Percentiles rank a stretch among this genome's conserved stretches.
Conservation (phyloP, 2,888 invertebrate genomes). For the Chirona hameri region DNA sequence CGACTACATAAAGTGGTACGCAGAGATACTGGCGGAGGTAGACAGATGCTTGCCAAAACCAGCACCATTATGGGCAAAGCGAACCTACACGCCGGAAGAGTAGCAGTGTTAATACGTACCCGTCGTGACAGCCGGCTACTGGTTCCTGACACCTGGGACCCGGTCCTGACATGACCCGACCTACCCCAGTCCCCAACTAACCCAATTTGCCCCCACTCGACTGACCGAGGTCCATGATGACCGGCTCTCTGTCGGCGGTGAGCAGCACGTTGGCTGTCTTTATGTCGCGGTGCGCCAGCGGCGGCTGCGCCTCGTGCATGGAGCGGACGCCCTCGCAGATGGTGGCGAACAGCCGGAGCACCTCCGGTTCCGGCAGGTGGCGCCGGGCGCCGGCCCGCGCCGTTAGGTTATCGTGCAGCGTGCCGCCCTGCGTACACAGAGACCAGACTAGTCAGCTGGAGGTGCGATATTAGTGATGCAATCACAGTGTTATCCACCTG, state of each 20-base stretch:
- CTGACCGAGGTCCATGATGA: conserved; percentile 76
- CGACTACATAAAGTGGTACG: no score
- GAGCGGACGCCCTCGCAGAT: conserved; percentile 70
- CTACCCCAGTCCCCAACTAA: conserved; percentile 23
- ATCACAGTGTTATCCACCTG: no score
- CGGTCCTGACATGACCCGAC: no score
- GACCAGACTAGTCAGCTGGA: no score
- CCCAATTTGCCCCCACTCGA: not conserved
- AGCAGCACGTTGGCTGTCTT: conserved; percentile 81
- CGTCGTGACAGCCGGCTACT: no score
- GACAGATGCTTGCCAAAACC: no score
- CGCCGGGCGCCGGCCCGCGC: conserved; percentile 56
- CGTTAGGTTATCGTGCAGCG: conserved; percentile 65
- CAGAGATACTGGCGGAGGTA: no score
- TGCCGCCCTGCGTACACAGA: conserved; percentile 58
- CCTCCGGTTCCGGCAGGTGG: conserved; percentile 60
- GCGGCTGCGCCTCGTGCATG: conserved; percentile 68
- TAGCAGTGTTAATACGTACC: no score
- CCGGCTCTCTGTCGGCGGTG: conserved; percentile 63
- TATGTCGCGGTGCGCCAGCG: conserved; percentile 76
- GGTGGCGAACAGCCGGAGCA: conserved; percentile 65
- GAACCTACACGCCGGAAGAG: no score
- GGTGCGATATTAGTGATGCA: no score
- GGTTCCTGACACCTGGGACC: no score
- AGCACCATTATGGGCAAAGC: no score